phyloP scores from a whole-genome alignment of 2,797 vertebrate genomes.

The Halcyon leucocephala region DNA sequence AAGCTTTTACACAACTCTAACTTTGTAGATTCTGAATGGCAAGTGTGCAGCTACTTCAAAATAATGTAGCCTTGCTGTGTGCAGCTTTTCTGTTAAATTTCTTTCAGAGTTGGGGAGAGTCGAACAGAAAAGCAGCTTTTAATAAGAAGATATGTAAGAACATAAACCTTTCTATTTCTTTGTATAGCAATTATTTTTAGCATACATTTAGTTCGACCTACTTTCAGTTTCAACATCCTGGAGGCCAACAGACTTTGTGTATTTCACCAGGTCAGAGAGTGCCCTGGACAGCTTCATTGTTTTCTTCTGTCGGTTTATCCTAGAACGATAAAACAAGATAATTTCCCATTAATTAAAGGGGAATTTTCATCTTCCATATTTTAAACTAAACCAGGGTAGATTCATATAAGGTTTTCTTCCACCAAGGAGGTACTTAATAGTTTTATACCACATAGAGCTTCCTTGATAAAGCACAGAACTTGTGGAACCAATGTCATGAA shows the following conservation, averaged over 20 bases:
- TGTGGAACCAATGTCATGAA: background rate
- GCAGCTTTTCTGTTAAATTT: background rate
- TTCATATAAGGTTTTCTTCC: background rate
- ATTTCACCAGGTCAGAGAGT: slow-evolving; percentile 96
- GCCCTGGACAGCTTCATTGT: slow-evolving; percentile 97
- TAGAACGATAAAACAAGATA: slow-evolving; percentile 30
- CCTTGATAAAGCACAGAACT: background rate
- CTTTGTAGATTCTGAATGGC: background rate
- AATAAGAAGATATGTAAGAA: background rate
- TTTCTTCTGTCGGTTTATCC: slow-evolving; percentile 88
- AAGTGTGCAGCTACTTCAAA: background rate
- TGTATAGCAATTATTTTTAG: background rate
- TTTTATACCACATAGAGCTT: background rate
- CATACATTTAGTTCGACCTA: slow-evolving; percentile 56
- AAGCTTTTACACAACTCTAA: background rate
- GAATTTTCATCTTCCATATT: background rate
- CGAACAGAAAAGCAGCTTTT: background rate
- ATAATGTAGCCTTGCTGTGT: background rate
- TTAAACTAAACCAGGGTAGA: background rate
- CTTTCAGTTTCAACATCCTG: slow-evolving; percentile 92
- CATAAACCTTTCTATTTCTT: background rate
- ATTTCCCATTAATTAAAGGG: background rate
- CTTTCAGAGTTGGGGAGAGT: background rate
- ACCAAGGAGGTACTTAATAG: background rate
- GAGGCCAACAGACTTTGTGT: slow-evolving; percentile 92